Percentiles rank a stretch among this genome's conserved stretches.
phyloP scores from a whole-genome alignment of 2,888 invertebrate species.

The Euproctis similis region DNA sequence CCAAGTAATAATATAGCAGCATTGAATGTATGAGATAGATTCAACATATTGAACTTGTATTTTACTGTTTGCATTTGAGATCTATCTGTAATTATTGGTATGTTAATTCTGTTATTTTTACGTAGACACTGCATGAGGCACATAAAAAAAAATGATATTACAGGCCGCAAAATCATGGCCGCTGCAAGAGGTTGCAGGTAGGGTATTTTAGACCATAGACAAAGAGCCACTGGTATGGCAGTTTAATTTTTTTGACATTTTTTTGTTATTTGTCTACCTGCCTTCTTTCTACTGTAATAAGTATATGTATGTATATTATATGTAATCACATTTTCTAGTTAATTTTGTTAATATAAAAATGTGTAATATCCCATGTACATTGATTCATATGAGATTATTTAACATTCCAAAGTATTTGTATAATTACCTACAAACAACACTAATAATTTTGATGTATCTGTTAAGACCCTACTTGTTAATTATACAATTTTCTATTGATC shows the following conservation, averaged over 20 bases:
- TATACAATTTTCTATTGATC: conserved; percentile 77
- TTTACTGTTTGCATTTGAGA: too few relatives aligned
- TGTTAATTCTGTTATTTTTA: conserved; percentile 4
- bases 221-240: conserved; percentile 28
- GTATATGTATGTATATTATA: too few relatives aligned
- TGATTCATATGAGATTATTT: conserved; percentile 69
- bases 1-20: neutral
- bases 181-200: conserved; percentile 14
- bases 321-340: conserved; percentile 9
- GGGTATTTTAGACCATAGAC: conserved; percentile 45
- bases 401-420: conserved; percentile 77
- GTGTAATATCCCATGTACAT: conserved; percentile 40
- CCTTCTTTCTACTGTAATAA: too few relatives aligned
- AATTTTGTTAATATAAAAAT: too few relatives aligned
- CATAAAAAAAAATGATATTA: conserved; percentile 57
- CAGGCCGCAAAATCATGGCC: conserved; percentile 40
- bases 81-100: too few relatives aligned
- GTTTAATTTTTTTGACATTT: conserved; percentile 29
- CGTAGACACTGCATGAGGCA: conserved; percentile 38
- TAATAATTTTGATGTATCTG: conserved; percentile 74
- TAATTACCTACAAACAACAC: conserved; percentile 73
- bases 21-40: too few relatives aligned
- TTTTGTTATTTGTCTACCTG: conserved; percentile 15
- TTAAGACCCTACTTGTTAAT: conserved; percentile 76
- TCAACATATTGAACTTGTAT: too few relatives aligned